Evolutionary conservation across 2,888 invertebrate species (phyloP), one percentile per base, ranked within the genome.

Genomic region (Scaptomyza tumidula): DNA sequence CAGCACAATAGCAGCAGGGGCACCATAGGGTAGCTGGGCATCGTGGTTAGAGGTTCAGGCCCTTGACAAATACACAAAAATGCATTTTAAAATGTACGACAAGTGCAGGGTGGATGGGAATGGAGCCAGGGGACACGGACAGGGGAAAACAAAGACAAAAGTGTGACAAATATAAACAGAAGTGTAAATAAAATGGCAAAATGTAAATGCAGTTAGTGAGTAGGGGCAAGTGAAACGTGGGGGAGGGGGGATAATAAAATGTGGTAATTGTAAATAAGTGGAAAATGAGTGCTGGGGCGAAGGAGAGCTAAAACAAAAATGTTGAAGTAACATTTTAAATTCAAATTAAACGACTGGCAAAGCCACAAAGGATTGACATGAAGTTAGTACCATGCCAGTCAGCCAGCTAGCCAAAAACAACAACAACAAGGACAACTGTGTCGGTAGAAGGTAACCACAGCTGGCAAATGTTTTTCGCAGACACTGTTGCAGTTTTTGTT

Each of bases 251-350:
- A 78, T 78, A 86, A 84, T 85, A 87, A 89, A 85, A 87, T 89
- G 89, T 81, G 88, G 88, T 86, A 86, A 89, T 86, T 86, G 89
- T 89, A 89, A 87, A 89, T 87, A 85, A 89, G 88, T 89, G 88
- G 86, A 89, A 89, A 84, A 82, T 71, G 76, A 81, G 73, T 74
- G 75, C 37, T 6, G n/a, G 37, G 6, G n/a, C 37, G 53, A 19
- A 43, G 46, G 24, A 11, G 39, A 33, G 60, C 68, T 69, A 68
- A 72, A 72, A 66, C 77, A 53, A 62, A 69, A 71, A 59, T 68
- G 80, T 68, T 61, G 50, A 67, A 70, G 70, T 82, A 80, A 85
- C 88, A 86, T 89, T 86, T 89, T 76, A 86, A 87, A 86, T 86
- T 86, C 89, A 89, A 86, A 86, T 86, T 86, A 86, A 86, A 85